A percentile compares a stretch with the other conserved stretches of the same genome.
These are phyloP conservation scores for Triops cancriformis DNA, from an alignment of 1,140 invertebrate genomes.

Conservation along the genomic window DNA sequence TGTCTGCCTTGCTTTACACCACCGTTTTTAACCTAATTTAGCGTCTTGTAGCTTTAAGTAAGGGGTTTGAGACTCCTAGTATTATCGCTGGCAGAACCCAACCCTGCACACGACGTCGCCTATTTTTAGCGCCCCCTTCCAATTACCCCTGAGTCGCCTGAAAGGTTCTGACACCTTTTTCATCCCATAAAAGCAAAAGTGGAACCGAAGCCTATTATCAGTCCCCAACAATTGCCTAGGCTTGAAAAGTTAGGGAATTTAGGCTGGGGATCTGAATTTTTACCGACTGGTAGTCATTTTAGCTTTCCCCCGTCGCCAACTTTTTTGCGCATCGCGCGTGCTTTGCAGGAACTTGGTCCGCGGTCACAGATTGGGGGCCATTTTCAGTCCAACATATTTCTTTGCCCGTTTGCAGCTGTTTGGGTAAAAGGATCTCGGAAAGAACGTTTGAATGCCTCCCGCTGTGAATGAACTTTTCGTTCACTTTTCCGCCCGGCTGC, in stretches of 20 bases:
- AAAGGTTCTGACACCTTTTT: background rate
- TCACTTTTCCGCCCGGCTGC: slow-evolving; percentile 3
- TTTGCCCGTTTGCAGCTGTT: background rate
- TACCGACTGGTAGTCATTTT: too few species aligned
- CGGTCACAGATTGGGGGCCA: background rate
- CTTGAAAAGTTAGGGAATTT: too few species aligned
- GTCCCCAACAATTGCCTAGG: too few species aligned
- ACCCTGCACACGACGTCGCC: slow-evolving; percentile 2
- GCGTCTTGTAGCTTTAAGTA: background rate
- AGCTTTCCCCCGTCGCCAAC: too few species aligned
- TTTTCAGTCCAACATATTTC: background rate
- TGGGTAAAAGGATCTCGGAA: background rate
- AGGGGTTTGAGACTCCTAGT: background rate
- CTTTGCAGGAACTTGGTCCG: too few species aligned
- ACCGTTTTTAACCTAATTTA: background rate
- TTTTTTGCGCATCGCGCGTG: too few species aligned
- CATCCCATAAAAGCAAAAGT: background rate
- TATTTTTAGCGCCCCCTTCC: background rate
- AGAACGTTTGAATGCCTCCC: background rate
- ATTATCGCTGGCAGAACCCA: background rate
- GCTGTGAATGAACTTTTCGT: slow-evolving; percentile 10
- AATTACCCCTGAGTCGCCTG: background rate
- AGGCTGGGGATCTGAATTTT: too few species aligned
- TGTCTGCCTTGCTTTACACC: background rate
- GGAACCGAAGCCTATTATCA: background rate